Evolutionary conservation across 1,140 invertebrate genomes (phyloP).

Genomic region (Diabrotica undecimpunctata): DNA sequence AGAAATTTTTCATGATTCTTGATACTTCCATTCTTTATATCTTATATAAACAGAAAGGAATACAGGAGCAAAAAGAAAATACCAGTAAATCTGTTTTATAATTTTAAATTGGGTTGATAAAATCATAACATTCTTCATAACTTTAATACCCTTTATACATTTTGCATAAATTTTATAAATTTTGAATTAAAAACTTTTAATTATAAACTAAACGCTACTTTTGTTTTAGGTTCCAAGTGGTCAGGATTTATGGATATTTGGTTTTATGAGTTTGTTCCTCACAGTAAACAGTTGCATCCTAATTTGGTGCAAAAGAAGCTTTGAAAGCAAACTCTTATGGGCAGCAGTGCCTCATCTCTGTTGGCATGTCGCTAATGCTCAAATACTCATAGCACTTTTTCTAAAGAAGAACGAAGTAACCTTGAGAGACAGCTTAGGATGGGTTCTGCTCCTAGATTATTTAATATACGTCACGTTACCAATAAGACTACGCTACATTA

Average conservation of each 20-base stretch:
- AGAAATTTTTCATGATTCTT: too few relatives aligned
- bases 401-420: constrained; percentile 54
- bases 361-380: constrained; percentile 60
- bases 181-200: too few relatives aligned
- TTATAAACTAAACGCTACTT: neutral
- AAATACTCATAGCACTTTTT: constrained; percentile 57
- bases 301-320: constrained; percentile 50
- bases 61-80: too few relatives aligned
- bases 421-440: constrained; percentile 63
- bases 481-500: constrained; percentile 62
- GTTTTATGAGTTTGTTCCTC: constrained; percentile 52
- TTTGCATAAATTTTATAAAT: too few relatives aligned
- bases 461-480: constrained; percentile 82
- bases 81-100: too few relatives aligned
- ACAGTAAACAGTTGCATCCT: constrained; percentile 54
- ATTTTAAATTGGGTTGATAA: too few relatives aligned
- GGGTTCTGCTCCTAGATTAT: constrained; percentile 78
- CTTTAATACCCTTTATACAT: too few relatives aligned
- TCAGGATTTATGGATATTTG: constrained; percentile 50
- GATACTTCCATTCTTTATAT: too few relatives aligned
- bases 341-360: constrained; percentile 57
- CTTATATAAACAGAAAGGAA: too few relatives aligned
- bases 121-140: too few relatives aligned
- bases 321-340: constrained; percentile 50
- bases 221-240: constrained; percentile 52